phyloP scores from a whole-genome alignment of 2,888 invertebrate species.

The Clepsis dumicolana region DNA sequence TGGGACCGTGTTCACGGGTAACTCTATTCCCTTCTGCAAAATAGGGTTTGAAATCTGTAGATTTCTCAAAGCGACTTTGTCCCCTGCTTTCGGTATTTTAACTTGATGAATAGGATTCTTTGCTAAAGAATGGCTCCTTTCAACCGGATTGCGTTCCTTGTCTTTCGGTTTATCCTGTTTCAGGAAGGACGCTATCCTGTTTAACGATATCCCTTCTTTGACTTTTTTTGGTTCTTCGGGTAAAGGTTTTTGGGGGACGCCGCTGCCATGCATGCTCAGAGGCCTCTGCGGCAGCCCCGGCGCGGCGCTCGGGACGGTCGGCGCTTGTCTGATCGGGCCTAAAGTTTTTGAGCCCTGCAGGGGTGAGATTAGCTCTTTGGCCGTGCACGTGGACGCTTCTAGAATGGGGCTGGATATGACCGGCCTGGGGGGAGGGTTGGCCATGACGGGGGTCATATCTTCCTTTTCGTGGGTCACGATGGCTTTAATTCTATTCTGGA shows the following conservation, averaged over 20 bases:
- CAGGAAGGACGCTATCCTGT: slow-evolving; percentile 91
- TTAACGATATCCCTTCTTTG: slow-evolving; percentile 88
- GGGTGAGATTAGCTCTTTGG: slow-evolving; percentile 90
- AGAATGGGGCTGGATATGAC: slow-evolving; percentile 93
- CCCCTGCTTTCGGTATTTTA: slow-evolving; percentile 88
- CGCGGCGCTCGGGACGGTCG: slow-evolving; percentile 75
- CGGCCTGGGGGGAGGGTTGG: slow-evolving; percentile 90
- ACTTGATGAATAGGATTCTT: slow-evolving; percentile 85
- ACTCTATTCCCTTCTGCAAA: slow-evolving; percentile 88
- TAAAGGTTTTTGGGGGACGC: slow-evolving; percentile 73
- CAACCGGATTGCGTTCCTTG: slow-evolving; percentile 79
- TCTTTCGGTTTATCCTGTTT: slow-evolving; percentile 87
- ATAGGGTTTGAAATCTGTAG: slow-evolving; percentile 95
- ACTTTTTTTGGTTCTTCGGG: slow-evolving; percentile 85
- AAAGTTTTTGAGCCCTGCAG: slow-evolving; percentile 87
- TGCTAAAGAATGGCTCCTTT: slow-evolving; percentile 86
- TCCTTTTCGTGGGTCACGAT: slow-evolving; percentile 79
- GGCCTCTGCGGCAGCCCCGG: slow-evolving; percentile 81
- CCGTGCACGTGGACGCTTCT: slow-evolving; percentile 93
- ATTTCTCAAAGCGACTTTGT: slow-evolving; percentile 90
- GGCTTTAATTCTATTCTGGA: slow-evolving; percentile 78
- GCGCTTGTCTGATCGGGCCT: slow-evolving; percentile 87
- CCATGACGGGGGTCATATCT: slow-evolving; percentile 63
- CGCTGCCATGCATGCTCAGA: slow-evolving; percentile 76
- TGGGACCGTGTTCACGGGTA: slow-evolving; percentile 86